Base-by-base conservation (phyloP, 2,888 invertebrate genomes). In the Drosophila lutescens region DNA sequence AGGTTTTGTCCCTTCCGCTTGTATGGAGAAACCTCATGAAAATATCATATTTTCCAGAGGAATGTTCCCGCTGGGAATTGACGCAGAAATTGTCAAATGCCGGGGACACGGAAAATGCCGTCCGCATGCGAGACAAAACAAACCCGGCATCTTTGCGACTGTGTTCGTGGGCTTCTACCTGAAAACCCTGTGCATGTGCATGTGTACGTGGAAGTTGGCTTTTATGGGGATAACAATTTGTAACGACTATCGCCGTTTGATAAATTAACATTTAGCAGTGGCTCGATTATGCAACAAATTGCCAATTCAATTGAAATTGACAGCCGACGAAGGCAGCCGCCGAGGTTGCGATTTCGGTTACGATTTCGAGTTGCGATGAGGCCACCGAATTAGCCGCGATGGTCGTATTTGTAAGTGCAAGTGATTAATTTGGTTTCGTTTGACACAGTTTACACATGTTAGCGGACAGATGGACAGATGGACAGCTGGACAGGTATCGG, bases 191-290 rank as follows among this genome's bases (percentile, higher is more conserved):
- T 7, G 8, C 30, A 30, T 26, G 26, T 46, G 50, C 13, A 30
- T 41, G 47, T 40, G 67, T 46, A 50, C 41, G 57, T 57, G 58
- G 69, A 72, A 58, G 51, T 58, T 44, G 74, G 56, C 53, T 73
- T 74, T 73, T 77, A 72, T 74, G 76, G 76, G 73, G 69, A 66
- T 78, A 89, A 87, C 84, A 89, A 89, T 88, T 89, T 88, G 89
- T 89, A 81, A 84, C 86, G 77, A 86, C 86, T 88, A 89, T 85
- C 89, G 87, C 43, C 78, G 67, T 72, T 89, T 88, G 89, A 89
- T 89, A 89, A 88, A 89, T 89, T 88, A 85, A 80, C 84, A 89
- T 86, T 86, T 76, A 77, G 80, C 86, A 76, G 80, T 81, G 75
- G 61, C 79, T 74, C 80, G 85, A 85, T 87, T 87, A 82, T 87